phyloP scores from a whole-genome alignment of 2,797 vertebrate species.

The Taeniopygia guttata region DNA sequence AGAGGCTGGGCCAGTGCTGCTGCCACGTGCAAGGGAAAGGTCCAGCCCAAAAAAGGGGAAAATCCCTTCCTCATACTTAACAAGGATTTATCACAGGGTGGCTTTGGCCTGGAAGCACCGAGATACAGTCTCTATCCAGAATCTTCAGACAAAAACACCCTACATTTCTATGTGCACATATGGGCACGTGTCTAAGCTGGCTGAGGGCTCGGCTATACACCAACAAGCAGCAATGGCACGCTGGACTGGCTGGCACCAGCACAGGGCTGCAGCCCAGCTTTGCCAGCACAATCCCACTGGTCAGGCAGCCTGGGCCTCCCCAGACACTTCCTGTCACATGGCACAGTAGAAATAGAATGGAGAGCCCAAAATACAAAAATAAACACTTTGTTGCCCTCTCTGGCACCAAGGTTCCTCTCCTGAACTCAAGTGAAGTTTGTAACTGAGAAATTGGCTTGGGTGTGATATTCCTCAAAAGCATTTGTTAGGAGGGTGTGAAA shows the following conservation, averaged over 20 bases:
- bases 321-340: fast-evolving
- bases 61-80: not conserved
- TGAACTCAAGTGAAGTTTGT: not conserved
- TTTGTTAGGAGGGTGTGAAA: constrained; percentile 27
- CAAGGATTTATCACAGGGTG: not conserved
- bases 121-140: not conserved
- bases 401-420: not conserved
- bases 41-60: not conserved
- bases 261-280: not conserved
- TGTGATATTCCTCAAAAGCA: constrained; percentile 13
- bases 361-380: not conserved
- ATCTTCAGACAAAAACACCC: not conserved
- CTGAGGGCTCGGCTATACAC: fast-evolving
- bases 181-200: fast-evolving
- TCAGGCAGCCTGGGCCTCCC: not conserved
- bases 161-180: fast-evolving
- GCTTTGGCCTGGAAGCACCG: not conserved
- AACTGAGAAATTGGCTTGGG: constrained; percentile 14
- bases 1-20: fast-evolving
- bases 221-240: fast-evolving
- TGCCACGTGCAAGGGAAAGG: not conserved
- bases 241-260: not conserved
- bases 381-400: not conserved
- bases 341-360: not conserved
- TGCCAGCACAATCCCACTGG: not conserved